phyloP scores from a whole-genome alignment of 2,797 vertebrate genomes.

The Graptemys geographica region DNA sequence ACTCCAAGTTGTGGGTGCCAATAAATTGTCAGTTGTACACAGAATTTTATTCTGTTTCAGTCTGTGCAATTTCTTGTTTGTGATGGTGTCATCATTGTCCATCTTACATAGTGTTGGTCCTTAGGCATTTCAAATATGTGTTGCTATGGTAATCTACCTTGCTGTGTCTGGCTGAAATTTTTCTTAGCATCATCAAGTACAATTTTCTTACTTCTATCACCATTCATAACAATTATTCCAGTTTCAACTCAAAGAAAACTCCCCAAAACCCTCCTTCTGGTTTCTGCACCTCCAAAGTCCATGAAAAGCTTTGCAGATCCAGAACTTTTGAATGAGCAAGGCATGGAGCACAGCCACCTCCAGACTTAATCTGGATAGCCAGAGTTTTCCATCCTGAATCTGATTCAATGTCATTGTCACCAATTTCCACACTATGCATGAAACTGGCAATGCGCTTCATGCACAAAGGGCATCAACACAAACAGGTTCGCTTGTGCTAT shows the following conservation, averaged over 20 bases:
- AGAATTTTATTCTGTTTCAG: fast-evolving
- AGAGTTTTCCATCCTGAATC: neutral
- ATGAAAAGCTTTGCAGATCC: neutral
- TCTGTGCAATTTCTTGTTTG: fast-evolving
- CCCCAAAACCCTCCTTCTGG: fast-evolving
- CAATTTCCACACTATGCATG: neutral
- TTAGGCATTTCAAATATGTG: fast-evolving
- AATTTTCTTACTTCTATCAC: neutral
- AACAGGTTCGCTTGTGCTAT: constrained; percentile 15
- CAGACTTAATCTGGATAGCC: fast-evolving
- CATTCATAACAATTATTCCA: fast-evolving
- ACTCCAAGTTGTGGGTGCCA: fast-evolving
- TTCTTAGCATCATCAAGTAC: neutral
- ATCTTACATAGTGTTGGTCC: neutral
- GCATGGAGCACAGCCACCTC: neutral
- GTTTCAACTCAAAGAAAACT: neutral
- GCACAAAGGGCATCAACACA: neutral
- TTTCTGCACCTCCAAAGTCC: neutral
- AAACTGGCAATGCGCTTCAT: neutral
- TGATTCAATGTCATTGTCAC: neutral
- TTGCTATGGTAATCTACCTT: neutral
- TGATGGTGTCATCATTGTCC: fast-evolving
- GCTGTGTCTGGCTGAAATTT: neutral
- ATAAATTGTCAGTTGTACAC: neutral
- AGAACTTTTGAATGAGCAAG: neutral